phyloP scores from a whole-genome alignment of 2,797 vertebrate genomes.

The Acrossocheilus wenchowensis region DNA sequence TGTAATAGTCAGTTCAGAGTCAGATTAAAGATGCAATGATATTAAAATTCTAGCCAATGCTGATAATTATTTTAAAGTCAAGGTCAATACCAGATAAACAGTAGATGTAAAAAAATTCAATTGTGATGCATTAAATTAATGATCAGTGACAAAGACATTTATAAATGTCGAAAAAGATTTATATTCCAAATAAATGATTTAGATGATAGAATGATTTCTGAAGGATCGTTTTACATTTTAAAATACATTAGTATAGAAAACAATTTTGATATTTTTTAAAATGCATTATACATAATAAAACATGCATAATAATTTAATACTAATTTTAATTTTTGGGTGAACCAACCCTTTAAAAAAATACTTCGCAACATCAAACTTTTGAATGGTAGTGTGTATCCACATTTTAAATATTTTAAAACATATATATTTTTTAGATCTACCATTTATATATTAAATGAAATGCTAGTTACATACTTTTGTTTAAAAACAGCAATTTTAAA shows the following conservation, averaged over 20 bases:
- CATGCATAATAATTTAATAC: no score
- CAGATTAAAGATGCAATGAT: conserved; percentile 4
- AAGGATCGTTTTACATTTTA: not conserved
- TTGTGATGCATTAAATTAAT: not conserved
- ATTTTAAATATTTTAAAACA: not conserved
- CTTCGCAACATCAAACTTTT: not conserved
- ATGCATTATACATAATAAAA: no score
- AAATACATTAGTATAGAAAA: not conserved
- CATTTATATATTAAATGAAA: not conserved
- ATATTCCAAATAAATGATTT: not conserved
- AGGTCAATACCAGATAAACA: not conserved
- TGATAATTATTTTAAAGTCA: not conserved
- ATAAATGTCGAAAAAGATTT: not conserved
- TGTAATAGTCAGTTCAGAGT: not conserved
- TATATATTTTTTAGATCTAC: not conserved
- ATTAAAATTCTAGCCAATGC: not conserved
- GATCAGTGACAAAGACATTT: not conserved
- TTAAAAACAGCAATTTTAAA: not conserved
- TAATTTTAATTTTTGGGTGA: no score
- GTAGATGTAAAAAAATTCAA: not conserved
- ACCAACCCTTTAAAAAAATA: not conserved
- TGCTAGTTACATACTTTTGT: not conserved
- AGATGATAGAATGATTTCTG: not conserved
- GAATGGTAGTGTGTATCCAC: not conserved
- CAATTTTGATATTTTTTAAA: not conserved